Base-by-base conservation (phyloP, 2,888 invertebrate genomes). In the Drepana falcataria region DNA sequence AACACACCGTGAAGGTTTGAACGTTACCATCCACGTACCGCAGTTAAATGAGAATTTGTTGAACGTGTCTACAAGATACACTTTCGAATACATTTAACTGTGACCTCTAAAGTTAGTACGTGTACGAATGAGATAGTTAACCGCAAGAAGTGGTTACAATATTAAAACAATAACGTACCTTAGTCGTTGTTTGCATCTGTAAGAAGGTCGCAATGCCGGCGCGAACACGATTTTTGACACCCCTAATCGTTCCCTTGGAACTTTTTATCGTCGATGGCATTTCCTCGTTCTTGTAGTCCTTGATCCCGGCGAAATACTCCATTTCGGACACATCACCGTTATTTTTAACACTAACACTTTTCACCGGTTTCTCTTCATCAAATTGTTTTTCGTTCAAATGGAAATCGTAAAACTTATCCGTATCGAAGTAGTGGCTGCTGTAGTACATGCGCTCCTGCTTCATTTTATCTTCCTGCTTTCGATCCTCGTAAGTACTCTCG, bases 201-300 rank as follows among this genome's bases (percentile, higher is more conserved):
- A 97, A 93, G 87, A 98, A 98, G n/a, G 98, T 98, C 51, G 97
- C 97, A 72, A 98, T 98, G 60, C 98, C 98, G 62, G 97, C 97
- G 65, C 98, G 92, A 56, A 98, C 98, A 68, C 98, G 93, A 91
- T 98, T 98, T 90, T 96, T 97, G 61, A 98, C 97, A 59, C 98
- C 98, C 51, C 98, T 94, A 66, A 98, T 96, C 7, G 98, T 98
- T 51, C 98, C 98, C 79, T 96, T 96, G 54, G 96, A 95, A 89
- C 98, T 98, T 65, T 95, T 93, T 75, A 98, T 98, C 55, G 97
- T 96, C 54, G 95, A 94, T 48, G 94, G 93, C 58, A 92, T 91
- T 48, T 93, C 93, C 68, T 93, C 93, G 57, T 75, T 89, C 59
- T 93, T 93, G 64, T 94, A 92, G 86, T 96, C 96, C 90, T 94